phyloP scores from a whole-genome alignment of 53 echinoderm and acorn worm genomes.

The Zoroaster sp. region DNA sequence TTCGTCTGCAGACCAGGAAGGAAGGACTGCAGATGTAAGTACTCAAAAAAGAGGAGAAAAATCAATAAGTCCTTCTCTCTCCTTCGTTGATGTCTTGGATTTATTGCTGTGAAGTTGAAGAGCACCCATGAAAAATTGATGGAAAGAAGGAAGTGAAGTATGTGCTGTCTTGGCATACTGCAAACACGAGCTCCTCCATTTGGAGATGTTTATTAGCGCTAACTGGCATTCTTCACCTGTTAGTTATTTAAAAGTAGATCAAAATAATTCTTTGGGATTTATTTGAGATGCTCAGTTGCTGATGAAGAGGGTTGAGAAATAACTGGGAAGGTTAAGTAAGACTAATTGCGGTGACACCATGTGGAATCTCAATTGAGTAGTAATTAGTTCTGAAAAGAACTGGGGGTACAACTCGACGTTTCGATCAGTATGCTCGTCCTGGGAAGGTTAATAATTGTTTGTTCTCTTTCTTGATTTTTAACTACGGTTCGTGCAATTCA shows the following conservation, averaged over 20 bases:
- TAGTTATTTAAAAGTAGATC: background rate
- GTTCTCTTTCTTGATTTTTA: too few relatives aligned
- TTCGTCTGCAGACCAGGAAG: background rate
- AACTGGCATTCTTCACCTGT: background rate
- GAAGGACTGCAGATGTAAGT: constrained; percentile 16
- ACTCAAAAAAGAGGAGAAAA: background rate
- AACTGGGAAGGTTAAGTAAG: too few relatives aligned
- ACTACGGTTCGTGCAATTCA: too few relatives aligned
- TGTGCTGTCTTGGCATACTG: background rate
- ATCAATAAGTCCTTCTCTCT: constrained; percentile 6
- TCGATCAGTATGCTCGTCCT: too few relatives aligned
- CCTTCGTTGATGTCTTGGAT: background rate
- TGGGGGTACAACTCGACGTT: too few relatives aligned
- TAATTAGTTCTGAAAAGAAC: too few relatives aligned
- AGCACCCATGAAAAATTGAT: background rate
- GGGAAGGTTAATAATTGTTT: too few relatives aligned
- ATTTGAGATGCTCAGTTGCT: too few relatives aligned
- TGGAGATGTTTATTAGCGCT: background rate
- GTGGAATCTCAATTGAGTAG: too few relatives aligned
- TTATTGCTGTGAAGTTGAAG: background rate
- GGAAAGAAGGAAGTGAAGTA: background rate
- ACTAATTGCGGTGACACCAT: too few relatives aligned
- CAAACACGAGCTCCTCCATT: background rate
- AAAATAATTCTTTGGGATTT: too few relatives aligned
- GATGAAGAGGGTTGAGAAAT: too few relatives aligned